Conservation (phyloP, 2,113 vertebrate species). For the Corynorhinus townsendii region DNA sequence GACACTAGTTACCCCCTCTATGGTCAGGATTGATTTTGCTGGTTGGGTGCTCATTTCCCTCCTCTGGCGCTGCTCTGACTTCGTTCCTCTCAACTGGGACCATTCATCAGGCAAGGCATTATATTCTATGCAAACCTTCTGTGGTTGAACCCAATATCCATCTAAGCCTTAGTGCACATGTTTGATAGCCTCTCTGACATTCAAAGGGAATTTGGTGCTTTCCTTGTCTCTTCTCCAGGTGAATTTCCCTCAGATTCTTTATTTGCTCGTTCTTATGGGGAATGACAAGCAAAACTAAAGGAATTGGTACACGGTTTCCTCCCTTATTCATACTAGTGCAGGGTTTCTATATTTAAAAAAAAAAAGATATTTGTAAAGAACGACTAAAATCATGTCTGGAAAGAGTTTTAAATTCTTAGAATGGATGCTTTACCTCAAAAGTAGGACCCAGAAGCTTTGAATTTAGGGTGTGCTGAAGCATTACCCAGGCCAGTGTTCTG, state of each 20-base stretch:
- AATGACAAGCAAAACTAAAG: not conserved
- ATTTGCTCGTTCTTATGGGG: not conserved
- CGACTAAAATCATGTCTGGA: not conserved
- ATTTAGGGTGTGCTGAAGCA: not conserved
- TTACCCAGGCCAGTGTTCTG: not conserved
- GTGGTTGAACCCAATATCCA: not conserved
- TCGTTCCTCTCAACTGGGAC: not conserved
- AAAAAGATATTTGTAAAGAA: not conserved
- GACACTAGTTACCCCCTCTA: not conserved
- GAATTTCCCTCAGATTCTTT: not conserved
- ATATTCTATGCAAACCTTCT: not conserved
- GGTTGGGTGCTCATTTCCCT: not conserved
- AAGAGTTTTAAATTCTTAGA: not conserved
- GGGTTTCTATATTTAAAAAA: not conserved
- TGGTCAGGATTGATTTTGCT: not conserved
- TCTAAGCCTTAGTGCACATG: not conserved
- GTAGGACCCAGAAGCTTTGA: not conserved
- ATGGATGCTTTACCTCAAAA: not conserved
- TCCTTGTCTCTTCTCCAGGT: not conserved
- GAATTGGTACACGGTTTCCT: not conserved
- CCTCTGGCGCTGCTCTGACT: not conserved
- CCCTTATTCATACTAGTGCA: not conserved
- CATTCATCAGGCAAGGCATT: not conserved
- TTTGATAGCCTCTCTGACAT: not conserved
- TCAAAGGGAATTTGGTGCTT: not conserved